phyloP scores from a whole-genome alignment of 2,113 vertebrate genomes.

The Elachura formosa region DNA sequence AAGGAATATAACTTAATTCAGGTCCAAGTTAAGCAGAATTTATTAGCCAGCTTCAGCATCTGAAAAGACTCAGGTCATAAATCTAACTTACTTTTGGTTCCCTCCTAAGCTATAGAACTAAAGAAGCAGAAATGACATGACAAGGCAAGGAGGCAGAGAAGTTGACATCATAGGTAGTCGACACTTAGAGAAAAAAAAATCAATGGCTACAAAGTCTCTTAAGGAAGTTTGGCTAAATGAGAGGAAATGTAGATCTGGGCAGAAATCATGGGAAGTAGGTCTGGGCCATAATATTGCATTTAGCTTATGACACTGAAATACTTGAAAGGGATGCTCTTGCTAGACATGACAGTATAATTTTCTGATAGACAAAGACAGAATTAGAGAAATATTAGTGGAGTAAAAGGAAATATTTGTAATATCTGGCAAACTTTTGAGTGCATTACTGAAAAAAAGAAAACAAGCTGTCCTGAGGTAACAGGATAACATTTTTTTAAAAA shows the following conservation, averaged over 20 bases:
- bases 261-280: neutral
- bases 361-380: neutral
- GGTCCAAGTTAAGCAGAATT: neutral
- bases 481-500: neutral
- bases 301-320: neutral
- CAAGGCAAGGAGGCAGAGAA: neutral
- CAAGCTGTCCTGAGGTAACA: neutral
- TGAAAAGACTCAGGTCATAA: neutral
- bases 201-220: neutral
- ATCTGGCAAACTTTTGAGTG: accelerated
- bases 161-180: neutral
- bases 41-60: neutral
- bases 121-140: neutral
- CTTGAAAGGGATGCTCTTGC: neutral
- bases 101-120: neutral
- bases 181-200: neutral
- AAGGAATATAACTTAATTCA: neutral
- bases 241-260: neutral
- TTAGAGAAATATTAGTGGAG: neutral
- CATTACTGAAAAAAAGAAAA: neutral
- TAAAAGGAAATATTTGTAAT: neutral
- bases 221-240: neutral
- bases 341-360: neutral
- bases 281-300: neutral
- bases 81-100: neutral